Evolutionary conservation across 2,888 invertebrate genomes (phyloP).

Genomic region (Panorpa germanica): DNA sequence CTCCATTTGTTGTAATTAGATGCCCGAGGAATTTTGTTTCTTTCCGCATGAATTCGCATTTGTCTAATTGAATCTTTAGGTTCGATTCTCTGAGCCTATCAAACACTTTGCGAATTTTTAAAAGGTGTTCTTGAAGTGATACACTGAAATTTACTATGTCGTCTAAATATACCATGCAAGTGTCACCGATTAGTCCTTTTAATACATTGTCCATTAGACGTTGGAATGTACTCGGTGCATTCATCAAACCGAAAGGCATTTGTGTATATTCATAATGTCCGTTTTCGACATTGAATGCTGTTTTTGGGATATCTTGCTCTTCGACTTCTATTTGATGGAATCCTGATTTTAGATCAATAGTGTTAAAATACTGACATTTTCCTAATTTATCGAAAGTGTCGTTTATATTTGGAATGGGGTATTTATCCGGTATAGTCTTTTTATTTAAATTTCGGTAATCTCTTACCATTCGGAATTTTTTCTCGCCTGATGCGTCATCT

Average conservation of each 20-base stretch:
- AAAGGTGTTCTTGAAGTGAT: constrained; percentile 12
- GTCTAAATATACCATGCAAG: constrained; percentile 15
- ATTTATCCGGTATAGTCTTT: constrained; percentile 11
- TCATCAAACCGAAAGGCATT: constrained; percentile 18
- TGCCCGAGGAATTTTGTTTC: constrained; percentile 15
- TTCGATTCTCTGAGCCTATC: constrained; percentile 9
- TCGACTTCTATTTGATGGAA: constrained; percentile 16
- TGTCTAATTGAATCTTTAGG: constrained; percentile 13
- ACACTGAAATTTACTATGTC: constrained; percentile 15
- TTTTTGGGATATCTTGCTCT: constrained; percentile 14
- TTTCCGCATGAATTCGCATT: constrained; percentile 12
- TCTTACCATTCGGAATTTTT: constrained; percentile 15
- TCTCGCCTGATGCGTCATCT: constrained; percentile 10
- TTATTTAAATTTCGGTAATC: constrained; percentile 14
- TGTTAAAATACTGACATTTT: constrained; percentile 13
- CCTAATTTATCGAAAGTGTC: constrained; percentile 15
- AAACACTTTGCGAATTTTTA: constrained; percentile 11
- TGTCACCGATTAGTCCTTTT: constrained; percentile 12
- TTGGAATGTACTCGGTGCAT: constrained; percentile 18
- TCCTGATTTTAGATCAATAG: constrained; percentile 14
- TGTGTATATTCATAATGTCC: constrained; percentile 17
- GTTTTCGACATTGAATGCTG: constrained; percentile 15
- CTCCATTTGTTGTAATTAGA: constrained; percentile 14
- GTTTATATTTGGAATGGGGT: constrained; percentile 13
- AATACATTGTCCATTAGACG: constrained; percentile 17